phyloP scores from a whole-genome alignment of 2,797 vertebrate genomes.

The Lacerta bilineata region DNA sequence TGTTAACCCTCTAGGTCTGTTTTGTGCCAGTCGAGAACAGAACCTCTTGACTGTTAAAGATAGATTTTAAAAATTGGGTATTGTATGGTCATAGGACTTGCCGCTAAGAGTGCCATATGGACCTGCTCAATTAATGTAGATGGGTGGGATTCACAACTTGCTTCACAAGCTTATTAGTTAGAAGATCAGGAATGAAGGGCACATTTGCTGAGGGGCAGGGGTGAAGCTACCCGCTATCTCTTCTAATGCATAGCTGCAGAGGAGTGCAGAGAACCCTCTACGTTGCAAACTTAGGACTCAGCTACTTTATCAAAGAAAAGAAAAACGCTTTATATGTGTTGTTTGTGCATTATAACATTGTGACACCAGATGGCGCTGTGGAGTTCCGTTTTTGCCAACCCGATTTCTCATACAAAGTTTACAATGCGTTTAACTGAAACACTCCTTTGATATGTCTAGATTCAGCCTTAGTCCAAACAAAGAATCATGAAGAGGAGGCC shows the following conservation, averaged over 20 bases:
- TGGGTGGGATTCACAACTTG: neutral
- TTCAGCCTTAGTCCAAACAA: no score
- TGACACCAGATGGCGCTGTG: no score
- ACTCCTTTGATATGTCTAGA: no score
- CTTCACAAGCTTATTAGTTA: neutral
- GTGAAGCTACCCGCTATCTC: neutral
- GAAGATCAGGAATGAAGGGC: neutral
- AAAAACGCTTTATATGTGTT: no score
- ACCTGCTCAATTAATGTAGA: neutral
- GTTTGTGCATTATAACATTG: no score
- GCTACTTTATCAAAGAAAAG: no score
- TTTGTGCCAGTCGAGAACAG: conserved; percentile 17
- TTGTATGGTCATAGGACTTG: neutral
- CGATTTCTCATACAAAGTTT: no score
- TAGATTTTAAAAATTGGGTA: neutral
- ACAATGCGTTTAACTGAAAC: no score
- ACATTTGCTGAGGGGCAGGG: neutral
- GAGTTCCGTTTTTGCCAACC: no score
- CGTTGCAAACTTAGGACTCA: no score
- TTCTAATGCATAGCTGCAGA: neutral
- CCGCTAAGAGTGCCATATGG: neutral
- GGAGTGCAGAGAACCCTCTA: neutral
- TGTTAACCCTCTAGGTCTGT: conserved; percentile 28
- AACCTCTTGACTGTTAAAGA: conserved; percentile 17
- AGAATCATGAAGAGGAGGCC: no score